phyloP scores from a whole-genome alignment of 2,797 vertebrate genomes.

The Anisognathus igniventris region DNA sequence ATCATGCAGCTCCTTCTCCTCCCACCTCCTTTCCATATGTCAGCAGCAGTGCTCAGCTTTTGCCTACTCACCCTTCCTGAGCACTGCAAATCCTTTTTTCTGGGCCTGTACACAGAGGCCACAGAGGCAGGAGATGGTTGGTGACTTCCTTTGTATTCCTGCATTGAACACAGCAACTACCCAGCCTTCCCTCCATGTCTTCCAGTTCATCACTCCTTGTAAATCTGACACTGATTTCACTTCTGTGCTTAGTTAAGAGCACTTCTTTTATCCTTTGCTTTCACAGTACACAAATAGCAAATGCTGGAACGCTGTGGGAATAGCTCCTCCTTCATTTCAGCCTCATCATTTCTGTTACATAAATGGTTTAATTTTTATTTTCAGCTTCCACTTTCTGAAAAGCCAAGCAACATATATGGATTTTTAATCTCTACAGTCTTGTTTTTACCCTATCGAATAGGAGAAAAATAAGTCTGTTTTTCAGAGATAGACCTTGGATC shows the following conservation, averaged over 20 bases:
- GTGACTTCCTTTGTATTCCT: neutral
- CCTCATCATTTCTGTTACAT: neutral
- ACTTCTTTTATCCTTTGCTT: neutral
- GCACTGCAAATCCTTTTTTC: neutral
- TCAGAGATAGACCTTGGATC: neutral
- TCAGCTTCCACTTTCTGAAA: neutral
- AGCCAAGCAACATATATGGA: neutral
- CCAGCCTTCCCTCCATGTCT: neutral
- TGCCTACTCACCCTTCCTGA: neutral
- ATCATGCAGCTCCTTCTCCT: neutral
- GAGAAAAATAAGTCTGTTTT: neutral
- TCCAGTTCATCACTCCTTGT: neutral
- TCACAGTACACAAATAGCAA: neutral
- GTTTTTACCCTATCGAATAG: neutral
- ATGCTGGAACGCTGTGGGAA: neutral
- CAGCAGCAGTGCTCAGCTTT: neutral
- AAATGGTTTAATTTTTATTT: constrained; percentile 30
- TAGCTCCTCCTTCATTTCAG: neutral
- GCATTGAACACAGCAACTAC: neutral
- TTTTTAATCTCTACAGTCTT: neutral
- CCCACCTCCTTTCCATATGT: neutral
- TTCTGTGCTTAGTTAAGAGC: neutral
- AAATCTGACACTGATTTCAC: neutral
- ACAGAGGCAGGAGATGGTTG: neutral
- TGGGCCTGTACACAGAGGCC: neutral